Conservation (phyloP, 2,113 vertebrate genomes). For the Atractosteus spatula region DNA sequence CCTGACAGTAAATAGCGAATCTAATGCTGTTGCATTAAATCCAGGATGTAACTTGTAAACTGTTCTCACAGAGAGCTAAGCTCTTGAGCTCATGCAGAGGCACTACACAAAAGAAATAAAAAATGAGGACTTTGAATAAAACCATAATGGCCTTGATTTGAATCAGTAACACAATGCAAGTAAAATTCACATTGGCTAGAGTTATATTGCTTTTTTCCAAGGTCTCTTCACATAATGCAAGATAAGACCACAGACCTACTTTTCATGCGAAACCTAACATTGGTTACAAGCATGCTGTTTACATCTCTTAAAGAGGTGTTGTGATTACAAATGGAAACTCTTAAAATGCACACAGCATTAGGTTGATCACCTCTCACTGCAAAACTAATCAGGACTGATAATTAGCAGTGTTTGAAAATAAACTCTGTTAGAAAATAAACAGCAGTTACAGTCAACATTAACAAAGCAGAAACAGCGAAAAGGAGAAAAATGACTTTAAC, state of each 20-base stretch:
- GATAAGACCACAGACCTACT: slow-evolving; percentile 40
- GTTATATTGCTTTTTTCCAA: slow-evolving; percentile 43
- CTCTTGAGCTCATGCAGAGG: slow-evolving; percentile 10
- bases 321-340: slow-evolving; percentile 29
- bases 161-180: slow-evolving; percentile 16
- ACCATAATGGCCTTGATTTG: slow-evolving; percentile 16
- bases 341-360: slow-evolving; percentile 18
- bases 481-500: neutral
- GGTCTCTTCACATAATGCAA: slow-evolving; percentile 50
- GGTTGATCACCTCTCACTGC: slow-evolving; percentile 36
- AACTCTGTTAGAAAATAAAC: neutral
- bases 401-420: slow-evolving; percentile 37
- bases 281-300: slow-evolving; percentile 4
- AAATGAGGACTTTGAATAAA: slow-evolving; percentile 11
- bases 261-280: slow-evolving; percentile 24
- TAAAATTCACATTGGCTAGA: slow-evolving; percentile 19
- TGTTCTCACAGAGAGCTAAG: neutral
- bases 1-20: slow-evolving; percentile 10
- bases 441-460: neutral
- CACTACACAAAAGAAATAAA: slow-evolving; percentile 8
- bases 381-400: slow-evolving; percentile 48
- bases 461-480: neutral
- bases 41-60: neutral
- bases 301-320: slow-evolving; percentile 17
- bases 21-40: slow-evolving; percentile 3